Evolutionary conservation across 2,888 invertebrate genomes (phyloP), one percentile per base, ranked within the genome.

Genomic region (Drosophila basisetae): DNA sequence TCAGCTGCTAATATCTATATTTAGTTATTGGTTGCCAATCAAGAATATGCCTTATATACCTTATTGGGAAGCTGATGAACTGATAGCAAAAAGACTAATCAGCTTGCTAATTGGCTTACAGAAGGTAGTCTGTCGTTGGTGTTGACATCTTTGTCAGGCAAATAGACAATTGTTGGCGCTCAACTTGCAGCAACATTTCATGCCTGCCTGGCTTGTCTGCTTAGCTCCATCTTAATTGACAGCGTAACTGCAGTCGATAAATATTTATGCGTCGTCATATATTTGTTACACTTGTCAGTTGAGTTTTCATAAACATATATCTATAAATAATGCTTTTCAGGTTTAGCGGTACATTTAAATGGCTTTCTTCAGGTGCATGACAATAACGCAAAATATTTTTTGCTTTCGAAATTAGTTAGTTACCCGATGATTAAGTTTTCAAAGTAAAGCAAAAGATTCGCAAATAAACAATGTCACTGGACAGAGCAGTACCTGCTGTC

Each of bases 231-330:
- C 66, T 77, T 61, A 77, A 79, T 77, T 81, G 55, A 41, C 62
- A n/a, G 60, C 82, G 53, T 82, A 70, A 69, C 76, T 72, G 31
- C n/a, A 66, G 43, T 61, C 61, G 75, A 82, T 87, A 82, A 80
- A 84, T 87, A 87, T 89, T 87, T 56, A 56, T 49, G 64, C 56
- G n/a, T 56, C 58, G 39, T 37, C 62, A 73, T 73, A 75, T 67
- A 80, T 73, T 74, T 76, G 82, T 72, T 72, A 69, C 76, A 75
- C 37, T 71, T 78, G 83, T 76, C 70, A 70, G 80, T 55, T 72
- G 7, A 68, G 76, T 82, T 78, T 79, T 75, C 37, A 18, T 22
- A 33, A 16, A 25, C 16, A 47, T 47, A 1, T 22, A 43, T 43
- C 2, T 16, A 3, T 30, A 18, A 7, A 28, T 28, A 18, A 65